Conservation (phyloP, 2,797 vertebrate genomes). For the Acridotheres tristis region DNA sequence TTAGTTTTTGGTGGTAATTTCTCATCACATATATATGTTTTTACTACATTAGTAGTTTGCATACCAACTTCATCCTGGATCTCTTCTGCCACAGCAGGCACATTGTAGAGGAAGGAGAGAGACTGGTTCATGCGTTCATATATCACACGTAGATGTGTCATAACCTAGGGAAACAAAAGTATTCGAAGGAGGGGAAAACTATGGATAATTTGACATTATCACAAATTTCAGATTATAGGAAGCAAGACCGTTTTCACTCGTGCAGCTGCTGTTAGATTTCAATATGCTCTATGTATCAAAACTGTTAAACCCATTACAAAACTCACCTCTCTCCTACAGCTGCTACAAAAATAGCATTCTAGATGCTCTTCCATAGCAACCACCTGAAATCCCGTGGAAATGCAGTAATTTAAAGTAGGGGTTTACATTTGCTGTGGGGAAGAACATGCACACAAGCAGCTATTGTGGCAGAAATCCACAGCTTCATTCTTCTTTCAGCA, state of each 20-base stretch:
- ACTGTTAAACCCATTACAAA: neutral
- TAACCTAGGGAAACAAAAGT: slow-evolving; percentile 79
- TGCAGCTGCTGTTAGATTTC: neutral
- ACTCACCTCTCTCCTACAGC: neutral
- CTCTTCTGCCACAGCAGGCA: slow-evolving; percentile 92
- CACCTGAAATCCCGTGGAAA: neutral
- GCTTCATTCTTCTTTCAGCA: neutral
- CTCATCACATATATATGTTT: neutral
- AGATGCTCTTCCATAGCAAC: neutral
- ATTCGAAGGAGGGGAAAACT: neutral
- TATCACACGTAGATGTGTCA: slow-evolving; percentile 97
- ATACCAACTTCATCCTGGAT: slow-evolving; percentile 98
- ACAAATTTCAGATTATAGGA: neutral
- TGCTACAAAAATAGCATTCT: neutral
- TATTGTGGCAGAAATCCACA: neutral
- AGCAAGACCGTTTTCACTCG: neutral
- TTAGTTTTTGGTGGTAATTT: neutral
- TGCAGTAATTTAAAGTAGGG: neutral
- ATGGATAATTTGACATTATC: neutral
- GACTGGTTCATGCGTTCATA: slow-evolving; percentile 99
- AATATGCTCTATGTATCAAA: neutral
- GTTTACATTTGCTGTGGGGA: neutral
- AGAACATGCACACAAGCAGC: neutral
- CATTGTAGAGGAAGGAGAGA: slow-evolving; percentile 95
- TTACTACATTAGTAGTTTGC: neutral